Evolutionary conservation across 2,797 vertebrate species (phyloP), one percentile per base, ranked within the genome.

Genomic region (Sylvia borin): DNA sequence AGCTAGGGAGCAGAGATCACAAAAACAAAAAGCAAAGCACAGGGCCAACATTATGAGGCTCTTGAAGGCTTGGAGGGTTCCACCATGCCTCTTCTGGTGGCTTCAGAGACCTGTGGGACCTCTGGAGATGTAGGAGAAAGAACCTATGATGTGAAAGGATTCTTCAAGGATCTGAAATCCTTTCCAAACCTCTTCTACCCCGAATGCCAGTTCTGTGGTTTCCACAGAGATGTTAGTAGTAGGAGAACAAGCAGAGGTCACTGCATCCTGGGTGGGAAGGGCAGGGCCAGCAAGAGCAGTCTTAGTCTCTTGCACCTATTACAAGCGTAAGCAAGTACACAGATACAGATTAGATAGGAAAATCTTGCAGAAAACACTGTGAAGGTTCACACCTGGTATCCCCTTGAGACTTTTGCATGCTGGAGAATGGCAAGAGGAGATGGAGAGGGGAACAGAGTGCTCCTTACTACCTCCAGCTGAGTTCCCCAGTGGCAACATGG

Each of bases 1-100:
- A 96, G 76, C 60, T 4, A 2, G 66, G 70, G 82, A 95, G 62
- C 90, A 93, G 77, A 88, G 88, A 91, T 93, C 92, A 92, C 8
- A 5, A 57, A 90, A 96, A 91, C 73, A 90, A 85, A 79, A 93
- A 57, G 71, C 53, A 91, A 93, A 94, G 76, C 38, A 51, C 66
- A 54, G 55, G 32, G 48, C 58, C 53, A 74, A 40, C 45, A 43
- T 32, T 88, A 40, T 29, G 45, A 72, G 54, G 43, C 31, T 27
- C 40, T 51, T 66, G 26, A 78, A 88, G 47, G 32, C 36, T 47
- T 40, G 24, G 40, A 40, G 60, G 76, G 76, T 70, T 88, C 48
- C 7, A 16, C 45, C 0, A 0, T 43, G 54, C 38, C 45, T 86
- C 83, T 84, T 54, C 61, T 75, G 51, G 66, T 68, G 64, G n/a